These are phyloP conservation scores for Gila orcuttii DNA, from an alignment of 2,113 vertebrate species.

Conservation along the genomic window DNA sequence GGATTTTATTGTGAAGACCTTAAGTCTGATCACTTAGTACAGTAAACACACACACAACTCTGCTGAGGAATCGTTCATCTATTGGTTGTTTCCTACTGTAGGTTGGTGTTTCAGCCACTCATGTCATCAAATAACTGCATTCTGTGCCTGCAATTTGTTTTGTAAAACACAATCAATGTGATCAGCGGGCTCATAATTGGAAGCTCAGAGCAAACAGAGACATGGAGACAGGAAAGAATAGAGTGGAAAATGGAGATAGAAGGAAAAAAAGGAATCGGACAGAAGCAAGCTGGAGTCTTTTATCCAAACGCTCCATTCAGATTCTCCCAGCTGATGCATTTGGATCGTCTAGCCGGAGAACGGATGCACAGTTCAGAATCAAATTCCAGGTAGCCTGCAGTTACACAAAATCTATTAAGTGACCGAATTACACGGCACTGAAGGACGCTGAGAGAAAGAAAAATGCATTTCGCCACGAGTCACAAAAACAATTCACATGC, in stretches of 20 bases:
- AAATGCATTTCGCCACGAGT: background rate
- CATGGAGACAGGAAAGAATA: background rate
- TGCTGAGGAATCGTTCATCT: background rate
- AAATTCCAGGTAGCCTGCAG: conserved; percentile 1
- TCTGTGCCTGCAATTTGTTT: conserved; percentile 34
- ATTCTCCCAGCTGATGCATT: background rate
- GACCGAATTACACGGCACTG: background rate
- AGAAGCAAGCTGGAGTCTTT: background rate
- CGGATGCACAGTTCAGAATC: background rate
- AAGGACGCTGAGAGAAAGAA: background rate
- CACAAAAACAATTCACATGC: conserved; percentile 12
- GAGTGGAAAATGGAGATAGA: background rate
- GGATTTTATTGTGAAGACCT: background rate
- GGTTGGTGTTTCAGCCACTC: background rate
- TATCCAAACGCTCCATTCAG: background rate
- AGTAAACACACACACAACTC: background rate
- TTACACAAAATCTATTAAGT: conserved; percentile 13
- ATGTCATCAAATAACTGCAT: conserved; percentile 33
- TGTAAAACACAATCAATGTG: conserved; percentile 34
- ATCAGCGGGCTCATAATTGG: background rate
- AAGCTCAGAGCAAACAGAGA: conserved; percentile 4
- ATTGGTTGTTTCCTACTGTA: background rate
- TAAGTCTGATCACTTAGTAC: too few species aligned
- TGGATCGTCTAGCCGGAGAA: background rate
- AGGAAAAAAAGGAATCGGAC: too few species aligned